Base-by-base conservation (phyloP, 2,113 vertebrate species). In the Hoplias malabaricus region DNA sequence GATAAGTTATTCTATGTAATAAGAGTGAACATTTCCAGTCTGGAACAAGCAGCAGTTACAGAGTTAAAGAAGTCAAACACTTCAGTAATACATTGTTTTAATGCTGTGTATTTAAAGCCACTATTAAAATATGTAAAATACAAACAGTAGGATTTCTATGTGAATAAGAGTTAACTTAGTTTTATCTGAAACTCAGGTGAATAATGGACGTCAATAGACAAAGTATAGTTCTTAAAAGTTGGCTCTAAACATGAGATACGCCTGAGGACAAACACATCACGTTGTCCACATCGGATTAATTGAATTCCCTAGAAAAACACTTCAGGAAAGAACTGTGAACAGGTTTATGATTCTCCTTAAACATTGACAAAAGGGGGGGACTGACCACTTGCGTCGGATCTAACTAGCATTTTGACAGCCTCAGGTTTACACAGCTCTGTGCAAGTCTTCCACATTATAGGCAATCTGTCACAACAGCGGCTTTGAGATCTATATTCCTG, bases 351-450 rank as follows among this genome's bases (percentile, higher is more conserved):
- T 53, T 21, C 48, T 78, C 77, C 42, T 65, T 23, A 75, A 62
- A 82, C 16, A 78, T 50, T 75, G 61, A 73, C 63, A 74, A 78
- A 78, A 75, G 54, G 65, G 7, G 61, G 16, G n/a, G 74, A 79
- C 81, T 79, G 76, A 81, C 75, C 73, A 77, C 42, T 77, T 74
- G 80, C 69, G 67, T 85, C 72, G 72, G 65, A 81, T 83, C 78
- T 83, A 85, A 79, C 84, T 79, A 79, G 72, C 38, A 81, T 71
- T 79, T 81, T 73, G 75, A 81, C 78, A 69, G 83, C 74, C 42
- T 80, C 74, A 66, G 80, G 80, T 84, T 57, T 80, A 84, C 73
- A 82, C 69, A 82, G 71, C 68, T 81, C 75, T 67, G 79, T 50
- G 76, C 62, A 79, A 73, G 67, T 83, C 84, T 76, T 79, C 68